A percentile compares a stretch with the other conserved stretches of the same genome.
phyloP scores from a whole-genome alignment of 2,113 vertebrate genomes.

The Garra rufa region DNA sequence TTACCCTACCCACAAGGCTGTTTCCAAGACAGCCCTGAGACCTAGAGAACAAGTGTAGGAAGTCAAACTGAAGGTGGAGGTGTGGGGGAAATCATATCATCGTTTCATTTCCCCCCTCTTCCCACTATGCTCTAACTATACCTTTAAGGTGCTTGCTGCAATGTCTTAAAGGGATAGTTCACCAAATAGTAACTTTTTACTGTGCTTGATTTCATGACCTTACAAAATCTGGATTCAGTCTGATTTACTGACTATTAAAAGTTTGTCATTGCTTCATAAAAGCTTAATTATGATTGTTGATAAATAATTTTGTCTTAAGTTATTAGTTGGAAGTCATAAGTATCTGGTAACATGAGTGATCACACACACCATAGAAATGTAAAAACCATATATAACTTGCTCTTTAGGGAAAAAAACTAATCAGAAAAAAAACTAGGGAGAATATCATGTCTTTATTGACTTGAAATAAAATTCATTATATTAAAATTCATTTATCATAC shows the following conservation, averaged over 20 bases:
- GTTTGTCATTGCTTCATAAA: neutral
- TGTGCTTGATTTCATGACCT: neutral
- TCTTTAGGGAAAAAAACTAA: too few species aligned
- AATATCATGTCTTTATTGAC: neutral
- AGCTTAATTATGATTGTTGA: neutral
- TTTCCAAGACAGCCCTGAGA: conserved; percentile 79
- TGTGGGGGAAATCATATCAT: neutral
- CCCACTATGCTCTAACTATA: neutral
- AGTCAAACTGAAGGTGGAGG: conserved; percentile 17
- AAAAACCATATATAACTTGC: too few species aligned
- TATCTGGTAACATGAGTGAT: neutral
- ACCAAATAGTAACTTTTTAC: too few species aligned
- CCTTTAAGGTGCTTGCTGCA: too few species aligned
- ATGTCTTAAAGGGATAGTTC: too few species aligned
- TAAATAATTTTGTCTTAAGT: too few species aligned
- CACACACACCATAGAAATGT: neutral
- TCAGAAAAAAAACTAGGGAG: neutral
- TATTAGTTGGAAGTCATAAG: neutral
- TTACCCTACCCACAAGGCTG: conserved; percentile 60
- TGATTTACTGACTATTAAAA: neutral
- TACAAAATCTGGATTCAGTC: neutral
- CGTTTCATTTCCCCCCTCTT: neutral
- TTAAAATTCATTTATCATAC: conserved; percentile 23
- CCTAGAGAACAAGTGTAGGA: conserved; percentile 69
- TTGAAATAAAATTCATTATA: conserved; percentile 15